Base-by-base conservation (phyloP, 2,888 invertebrate species). In the Coelinius sp. region DNA sequence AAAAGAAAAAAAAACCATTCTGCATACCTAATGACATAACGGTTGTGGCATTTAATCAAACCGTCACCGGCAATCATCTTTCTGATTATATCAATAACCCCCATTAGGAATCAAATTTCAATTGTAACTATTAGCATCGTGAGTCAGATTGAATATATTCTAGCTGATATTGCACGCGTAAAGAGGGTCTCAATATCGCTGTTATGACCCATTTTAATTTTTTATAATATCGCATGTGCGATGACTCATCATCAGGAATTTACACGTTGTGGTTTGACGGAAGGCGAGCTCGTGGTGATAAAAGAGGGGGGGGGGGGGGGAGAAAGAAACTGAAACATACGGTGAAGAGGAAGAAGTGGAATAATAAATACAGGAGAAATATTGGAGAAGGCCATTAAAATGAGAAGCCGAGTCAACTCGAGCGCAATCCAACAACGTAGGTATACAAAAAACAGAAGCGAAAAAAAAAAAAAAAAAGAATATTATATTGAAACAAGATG, bases 241-340 rank as follows among this genome's bases (percentile, higher is more conserved):
- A 49, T 59, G 82, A 82, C 79, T 81, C 81, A 80, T 75, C 73
- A 71, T 75, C 75, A 68, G 78, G 80, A 78, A 78, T 79, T 78
- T 74, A 73, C 68, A 78, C 77, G 74, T n/a, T n/a, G 70, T 20
- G 12, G 22, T 63, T 63, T 44, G 72, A 73, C 67, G 66, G 73
- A 70, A 69, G 53, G 22, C 63, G 53, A 35, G 38, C 38, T 41
- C 17, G 35, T 7, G 24, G n/a, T 20, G 24, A 63, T 41, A 41
- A 53, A 53, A 22, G 44, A 44, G 24, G 20, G 12, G 44, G 14
- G 62, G 20, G n/a, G 20, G 10, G 31, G 10, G 7, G 31, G 5
- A 44, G 8, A 7, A 49, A 25, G 41, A 46, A 46, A 68, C 44
- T n/a, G 17, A 44, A 44, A 44, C 44, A 44, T 44, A 44, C 44